phyloP scores from a whole-genome alignment of 2,797 vertebrate species.

The Bradypodion pumilum region DNA sequence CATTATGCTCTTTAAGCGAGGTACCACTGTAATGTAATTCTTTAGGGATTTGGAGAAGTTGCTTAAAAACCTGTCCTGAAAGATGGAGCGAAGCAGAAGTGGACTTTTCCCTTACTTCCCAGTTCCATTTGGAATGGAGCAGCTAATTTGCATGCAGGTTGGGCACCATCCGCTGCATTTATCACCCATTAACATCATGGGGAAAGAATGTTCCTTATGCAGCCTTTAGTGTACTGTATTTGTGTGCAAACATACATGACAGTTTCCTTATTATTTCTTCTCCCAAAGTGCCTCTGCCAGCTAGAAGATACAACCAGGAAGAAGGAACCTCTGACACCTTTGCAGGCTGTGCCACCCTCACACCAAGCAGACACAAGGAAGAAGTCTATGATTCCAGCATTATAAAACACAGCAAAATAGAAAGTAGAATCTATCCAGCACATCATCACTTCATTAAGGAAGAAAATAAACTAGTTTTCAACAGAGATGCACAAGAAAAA shows the following conservation, averaged over 20 bases:
- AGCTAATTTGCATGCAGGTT: background rate
- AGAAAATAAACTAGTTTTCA: slow-evolving; percentile 71
- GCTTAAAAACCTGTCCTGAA: background rate
- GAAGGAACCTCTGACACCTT: slow-evolving; percentile 68
- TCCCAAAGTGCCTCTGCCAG: slow-evolving; percentile 68
- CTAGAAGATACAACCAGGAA: slow-evolving; percentile 72
- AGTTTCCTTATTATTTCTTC: background rate
- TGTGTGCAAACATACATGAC: slow-evolving; percentile 2
- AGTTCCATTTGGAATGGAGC: background rate
- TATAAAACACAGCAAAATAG: slow-evolving; percentile 65
- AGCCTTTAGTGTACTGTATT: background rate
- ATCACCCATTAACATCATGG: background rate
- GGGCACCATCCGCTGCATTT: background rate
- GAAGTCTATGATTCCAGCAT: slow-evolving; percentile 72
- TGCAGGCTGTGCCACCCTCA: slow-evolving; percentile 67
- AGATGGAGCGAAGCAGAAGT: background rate
- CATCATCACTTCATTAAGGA: slow-evolving; percentile 71
- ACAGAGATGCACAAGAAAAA: slow-evolving; percentile 68
- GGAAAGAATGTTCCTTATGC: background rate
- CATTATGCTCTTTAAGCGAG: too few relatives aligned
- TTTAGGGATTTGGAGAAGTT: background rate
- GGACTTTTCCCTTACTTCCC: background rate
- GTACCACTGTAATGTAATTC: background rate
- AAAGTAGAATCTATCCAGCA: slow-evolving; percentile 60
- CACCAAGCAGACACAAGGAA: slow-evolving; percentile 77